phyloP scores from a whole-genome alignment of 92 coral and sea anemone species.

The Siderastrea siderea region DNA sequence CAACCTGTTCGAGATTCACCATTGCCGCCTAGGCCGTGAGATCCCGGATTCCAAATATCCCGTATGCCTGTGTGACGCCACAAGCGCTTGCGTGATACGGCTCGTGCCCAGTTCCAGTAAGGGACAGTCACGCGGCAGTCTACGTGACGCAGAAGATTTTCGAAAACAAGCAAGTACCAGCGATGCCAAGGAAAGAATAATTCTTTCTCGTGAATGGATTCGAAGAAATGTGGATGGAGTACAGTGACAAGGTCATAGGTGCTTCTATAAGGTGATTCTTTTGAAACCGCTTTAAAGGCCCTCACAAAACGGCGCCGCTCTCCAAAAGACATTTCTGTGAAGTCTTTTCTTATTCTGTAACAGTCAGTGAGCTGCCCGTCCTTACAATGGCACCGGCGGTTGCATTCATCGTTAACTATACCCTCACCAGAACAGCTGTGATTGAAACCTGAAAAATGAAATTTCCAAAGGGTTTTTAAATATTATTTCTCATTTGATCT shows the following conservation, averaged over 20 bases:
- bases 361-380: slow-evolving; percentile 76
- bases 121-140: slow-evolving; percentile 96
- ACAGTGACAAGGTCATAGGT: slow-evolving; percentile 70
- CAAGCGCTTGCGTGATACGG: slow-evolving; percentile 57
- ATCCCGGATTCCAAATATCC: slow-evolving; percentile 86
- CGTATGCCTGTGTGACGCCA: slow-evolving; percentile 69
- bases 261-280: slow-evolving; percentile 58
- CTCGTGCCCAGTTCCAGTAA: slow-evolving; percentile 93
- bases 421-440: slow-evolving; percentile 30
- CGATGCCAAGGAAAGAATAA: slow-evolving; percentile 99
- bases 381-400: slow-evolving; percentile 73
- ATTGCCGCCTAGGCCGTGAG: slow-evolving; percentile 92
- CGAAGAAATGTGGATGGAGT: slow-evolving; percentile 69
- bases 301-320: slow-evolving; percentile 82
- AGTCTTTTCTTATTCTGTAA: slow-evolving; percentile 86
- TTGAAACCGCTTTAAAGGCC: slow-evolving; percentile 74
- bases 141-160: slow-evolving; percentile 84
- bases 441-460: slow-evolving; percentile 7
- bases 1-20: slow-evolving; percentile 63
- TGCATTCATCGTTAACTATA: slow-evolving; percentile 77
- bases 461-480: too few species aligned
- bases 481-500: too few species aligned
- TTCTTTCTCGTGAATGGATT: slow-evolving; percentile 72
- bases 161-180: slow-evolving; percentile 89
- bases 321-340: slow-evolving; percentile 76